Conservation (phyloP, 1,140 invertebrate genomes). For the Caenorhabditis brenneri region DNA sequence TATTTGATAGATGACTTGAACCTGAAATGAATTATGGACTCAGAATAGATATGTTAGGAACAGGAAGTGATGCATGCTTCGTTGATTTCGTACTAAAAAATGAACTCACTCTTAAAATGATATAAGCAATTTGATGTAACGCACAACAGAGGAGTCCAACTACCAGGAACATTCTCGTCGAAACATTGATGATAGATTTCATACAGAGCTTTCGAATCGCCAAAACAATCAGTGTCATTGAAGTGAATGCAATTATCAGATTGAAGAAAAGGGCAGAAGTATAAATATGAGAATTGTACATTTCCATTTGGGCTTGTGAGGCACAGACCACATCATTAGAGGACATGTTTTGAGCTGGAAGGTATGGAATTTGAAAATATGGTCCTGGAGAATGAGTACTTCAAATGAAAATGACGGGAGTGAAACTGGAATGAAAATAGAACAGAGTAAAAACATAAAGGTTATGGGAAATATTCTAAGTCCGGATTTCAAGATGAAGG, state of each 20-base stretch:
- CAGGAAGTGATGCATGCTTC: no score
- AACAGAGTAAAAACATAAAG: no score
- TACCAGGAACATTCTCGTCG: neutral
- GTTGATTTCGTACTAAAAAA: no score
- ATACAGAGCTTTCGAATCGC: neutral
- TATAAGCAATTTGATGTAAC: neutral
- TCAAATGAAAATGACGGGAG: no score
- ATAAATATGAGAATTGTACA: neutral
- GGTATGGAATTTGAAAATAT: no score
- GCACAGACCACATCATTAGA: neutral
- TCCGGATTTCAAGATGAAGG: no score
- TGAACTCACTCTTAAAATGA: neutral
- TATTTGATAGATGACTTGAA: slow-evolving; percentile 23
- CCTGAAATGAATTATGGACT: neutral
- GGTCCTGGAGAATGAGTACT: no score
- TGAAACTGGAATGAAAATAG: no score
- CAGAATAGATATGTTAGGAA: no score
- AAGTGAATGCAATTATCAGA: neutral
- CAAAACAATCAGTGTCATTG: neutral
- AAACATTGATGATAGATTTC: neutral
- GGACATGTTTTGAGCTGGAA: no score
- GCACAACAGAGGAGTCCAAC: neutral
- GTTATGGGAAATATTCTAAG: no score
- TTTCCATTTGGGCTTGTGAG: neutral
- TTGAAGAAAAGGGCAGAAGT: slow-evolving; percentile 19